These are phyloP conservation scores for Ylistrum balloti DNA, from an alignment of 1,140 invertebrate genomes.

Conservation along the genomic window DNA sequence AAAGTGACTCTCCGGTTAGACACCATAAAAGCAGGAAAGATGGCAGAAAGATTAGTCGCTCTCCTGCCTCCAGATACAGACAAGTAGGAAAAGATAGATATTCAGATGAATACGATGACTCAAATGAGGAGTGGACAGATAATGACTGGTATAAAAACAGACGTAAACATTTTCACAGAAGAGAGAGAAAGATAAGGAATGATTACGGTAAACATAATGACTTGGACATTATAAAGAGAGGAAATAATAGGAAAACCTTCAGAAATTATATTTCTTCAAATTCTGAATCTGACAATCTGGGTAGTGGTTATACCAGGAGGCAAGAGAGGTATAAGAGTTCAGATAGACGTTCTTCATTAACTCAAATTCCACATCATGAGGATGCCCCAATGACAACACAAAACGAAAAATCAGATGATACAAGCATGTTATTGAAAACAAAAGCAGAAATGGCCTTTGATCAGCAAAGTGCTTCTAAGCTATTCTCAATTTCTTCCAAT, in stretches of 20 bases:
- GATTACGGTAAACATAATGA: neutral
- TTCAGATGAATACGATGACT: neutral
- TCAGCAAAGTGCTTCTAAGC: neutral
- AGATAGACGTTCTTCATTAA: neutral
- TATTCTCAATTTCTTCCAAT: neutral
- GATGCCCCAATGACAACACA: neutral
- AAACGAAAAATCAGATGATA: neutral
- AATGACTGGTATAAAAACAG: neutral
- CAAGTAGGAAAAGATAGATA: neutral
- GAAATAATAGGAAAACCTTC: neutral
- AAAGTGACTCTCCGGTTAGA: neutral
- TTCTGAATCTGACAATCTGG: neutral
- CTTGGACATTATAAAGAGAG: neutral
- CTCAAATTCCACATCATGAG: neutral
- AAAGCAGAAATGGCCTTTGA: neutral
- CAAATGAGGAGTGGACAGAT: neutral
- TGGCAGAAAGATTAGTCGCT: too few relatives aligned
- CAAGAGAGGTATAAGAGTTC: too few relatives aligned
- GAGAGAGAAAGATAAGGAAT: neutral
- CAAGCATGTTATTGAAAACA: neutral
- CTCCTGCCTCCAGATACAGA: neutral
- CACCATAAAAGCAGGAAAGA: neutral
- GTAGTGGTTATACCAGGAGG: neutral
- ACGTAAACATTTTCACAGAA: neutral
- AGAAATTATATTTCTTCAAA: neutral